Percentiles rank a stretch among this genome's conserved stretches.
phyloP scores from a whole-genome alignment of 92 coral and sea anemone species.

The Porites evermanni region DNA sequence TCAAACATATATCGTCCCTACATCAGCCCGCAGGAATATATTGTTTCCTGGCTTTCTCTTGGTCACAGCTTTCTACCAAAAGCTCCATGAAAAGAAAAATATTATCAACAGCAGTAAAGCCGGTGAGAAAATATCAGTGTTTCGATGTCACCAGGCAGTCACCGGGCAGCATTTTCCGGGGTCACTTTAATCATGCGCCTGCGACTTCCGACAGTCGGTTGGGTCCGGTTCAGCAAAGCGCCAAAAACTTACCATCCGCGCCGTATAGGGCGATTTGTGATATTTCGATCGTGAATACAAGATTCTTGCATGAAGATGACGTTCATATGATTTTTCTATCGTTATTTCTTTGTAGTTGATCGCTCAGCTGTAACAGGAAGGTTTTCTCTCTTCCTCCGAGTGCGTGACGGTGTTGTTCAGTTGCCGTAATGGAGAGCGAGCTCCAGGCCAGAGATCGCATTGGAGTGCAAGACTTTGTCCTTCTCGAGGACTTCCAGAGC shows the following conservation, averaged over 20 bases:
- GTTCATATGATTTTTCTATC: background rate
- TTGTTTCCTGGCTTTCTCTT: background rate
- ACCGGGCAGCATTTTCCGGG: background rate
- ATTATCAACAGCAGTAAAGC: slow-evolving; percentile 5
- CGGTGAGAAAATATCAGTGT: background rate
- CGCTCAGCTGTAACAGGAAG: slow-evolving; percentile 11
- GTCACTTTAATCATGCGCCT: background rate
- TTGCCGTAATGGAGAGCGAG: slow-evolving; percentile 86
- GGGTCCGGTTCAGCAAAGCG: no score
- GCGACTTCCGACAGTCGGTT: background rate
- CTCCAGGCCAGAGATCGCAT: slow-evolving; percentile 93
- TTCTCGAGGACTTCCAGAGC: slow-evolving; percentile 91
- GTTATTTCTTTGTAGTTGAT: slow-evolving; percentile 15
- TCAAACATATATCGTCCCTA: background rate
- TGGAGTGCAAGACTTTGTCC: slow-evolving; percentile 98
- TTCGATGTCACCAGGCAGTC: background rate
- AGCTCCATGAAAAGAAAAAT: slow-evolving; percentile 11
- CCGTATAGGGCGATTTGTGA: background rate
- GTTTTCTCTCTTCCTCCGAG: background rate
- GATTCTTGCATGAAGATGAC: background rate
- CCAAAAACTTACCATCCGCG: background rate
- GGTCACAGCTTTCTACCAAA: background rate
- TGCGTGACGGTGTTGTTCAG: slow-evolving; percentile 15
- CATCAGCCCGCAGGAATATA: background rate
- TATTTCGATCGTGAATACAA: background rate